A percentile compares a stretch with the other conserved stretches of the same genome.
These are phyloP conservation scores for Antheraea yamamai DNA, from an alignment of 2,888 invertebrate genomes.

Conservation along the genomic window DNA sequence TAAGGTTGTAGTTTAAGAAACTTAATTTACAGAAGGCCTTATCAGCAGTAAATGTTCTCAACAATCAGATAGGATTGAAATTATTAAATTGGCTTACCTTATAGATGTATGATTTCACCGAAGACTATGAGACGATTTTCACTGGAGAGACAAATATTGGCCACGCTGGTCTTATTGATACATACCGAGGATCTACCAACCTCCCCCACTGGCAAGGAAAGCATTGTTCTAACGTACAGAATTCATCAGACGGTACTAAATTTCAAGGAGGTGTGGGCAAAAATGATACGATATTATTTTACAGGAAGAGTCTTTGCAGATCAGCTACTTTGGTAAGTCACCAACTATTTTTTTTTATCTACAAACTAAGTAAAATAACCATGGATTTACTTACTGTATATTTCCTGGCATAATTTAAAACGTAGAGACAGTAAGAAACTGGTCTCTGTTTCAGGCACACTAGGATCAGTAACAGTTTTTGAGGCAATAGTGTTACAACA, in stretches of 20 bases:
- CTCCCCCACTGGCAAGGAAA: slow-evolving; percentile 90
- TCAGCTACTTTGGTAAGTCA: slow-evolving; percentile 87
- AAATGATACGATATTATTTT: slow-evolving; percentile 88
- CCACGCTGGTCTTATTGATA: slow-evolving; percentile 87
- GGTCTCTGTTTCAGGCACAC: too few species aligned
- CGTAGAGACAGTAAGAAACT: too few species aligned
- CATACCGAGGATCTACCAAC: slow-evolving; percentile 86
- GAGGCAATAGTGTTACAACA: too few species aligned
- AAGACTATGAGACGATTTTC: slow-evolving; percentile 89
- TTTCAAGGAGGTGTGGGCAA: slow-evolving; percentile 87
- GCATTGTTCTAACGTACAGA: slow-evolving; percentile 88
- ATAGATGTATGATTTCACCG: slow-evolving; percentile 93
- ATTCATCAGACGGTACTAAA: slow-evolving; percentile 93
- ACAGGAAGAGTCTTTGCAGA: slow-evolving; percentile 92
- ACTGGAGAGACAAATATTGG: slow-evolving; percentile 85
- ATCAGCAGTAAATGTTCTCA: too few species aligned
- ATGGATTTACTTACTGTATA: too few species aligned
- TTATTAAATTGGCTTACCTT: slow-evolving; percentile 28
- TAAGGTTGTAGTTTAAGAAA: too few species aligned
- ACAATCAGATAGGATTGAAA: too few species aligned
- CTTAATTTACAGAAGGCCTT: too few species aligned
- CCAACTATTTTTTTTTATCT: not conserved
- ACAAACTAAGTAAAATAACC: not conserved
- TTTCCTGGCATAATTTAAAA: too few species aligned
- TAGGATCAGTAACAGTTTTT: too few species aligned